These are phyloP conservation scores for Syrmaticus mikado DNA, from an alignment of 2,113 vertebrate species.

Conservation along the genomic window DNA sequence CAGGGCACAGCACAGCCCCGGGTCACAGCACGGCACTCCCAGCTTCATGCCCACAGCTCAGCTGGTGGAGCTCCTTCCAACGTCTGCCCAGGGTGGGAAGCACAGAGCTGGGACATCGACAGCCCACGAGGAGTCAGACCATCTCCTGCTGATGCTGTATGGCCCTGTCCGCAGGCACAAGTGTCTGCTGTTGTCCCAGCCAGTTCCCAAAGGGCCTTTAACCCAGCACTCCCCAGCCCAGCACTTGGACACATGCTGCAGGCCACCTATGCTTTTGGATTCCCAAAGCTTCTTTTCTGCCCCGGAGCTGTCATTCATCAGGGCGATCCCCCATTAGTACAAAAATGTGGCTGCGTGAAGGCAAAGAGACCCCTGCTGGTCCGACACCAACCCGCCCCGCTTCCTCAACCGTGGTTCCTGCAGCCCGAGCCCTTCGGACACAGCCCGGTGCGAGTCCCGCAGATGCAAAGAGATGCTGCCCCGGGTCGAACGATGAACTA, in stretches of 20 bases:
- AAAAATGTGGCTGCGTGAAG: background rate
- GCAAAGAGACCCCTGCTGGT: background rate
- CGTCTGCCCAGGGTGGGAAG: rapidly evolving
- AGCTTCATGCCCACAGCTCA: background rate
- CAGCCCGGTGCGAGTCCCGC: background rate
- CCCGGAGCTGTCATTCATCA: rapidly evolving
- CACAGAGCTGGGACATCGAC: rapidly evolving
- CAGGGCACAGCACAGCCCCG: rapidly evolving
- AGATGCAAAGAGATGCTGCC: background rate
- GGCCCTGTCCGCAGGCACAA: background rate
- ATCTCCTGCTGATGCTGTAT: rapidly evolving
- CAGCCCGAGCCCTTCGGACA: rapidly evolving
- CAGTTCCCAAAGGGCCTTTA: background rate
- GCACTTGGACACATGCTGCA: background rate
- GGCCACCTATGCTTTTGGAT: background rate
- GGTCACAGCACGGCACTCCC: no score
- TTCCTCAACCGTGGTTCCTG: background rate
- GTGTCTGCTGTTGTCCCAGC: background rate
- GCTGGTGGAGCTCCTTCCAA: background rate
- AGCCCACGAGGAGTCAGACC: background rate
- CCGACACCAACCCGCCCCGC: rapidly evolving
- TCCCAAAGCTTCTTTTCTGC: background rate
- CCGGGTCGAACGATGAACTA: rapidly evolving
- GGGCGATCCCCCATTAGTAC: background rate
- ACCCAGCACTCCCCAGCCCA: background rate